Base-by-base conservation (phyloP, 2,113 vertebrate genomes). In the Thunnus maccoyii region DNA sequence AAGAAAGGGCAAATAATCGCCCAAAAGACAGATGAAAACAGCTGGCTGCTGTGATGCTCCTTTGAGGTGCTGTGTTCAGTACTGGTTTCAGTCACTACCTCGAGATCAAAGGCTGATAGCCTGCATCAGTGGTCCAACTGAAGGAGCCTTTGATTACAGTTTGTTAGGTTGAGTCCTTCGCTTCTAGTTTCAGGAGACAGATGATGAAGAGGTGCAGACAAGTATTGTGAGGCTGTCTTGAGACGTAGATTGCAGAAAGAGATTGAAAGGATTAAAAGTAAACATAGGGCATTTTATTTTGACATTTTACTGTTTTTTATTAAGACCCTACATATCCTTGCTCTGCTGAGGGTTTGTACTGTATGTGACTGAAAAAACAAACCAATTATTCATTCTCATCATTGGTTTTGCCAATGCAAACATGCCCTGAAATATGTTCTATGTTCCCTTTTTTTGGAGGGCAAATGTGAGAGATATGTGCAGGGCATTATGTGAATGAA, bases 1-100 rank as follows among this genome's bases (percentile, higher is more conserved):
- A 50, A 36, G 5, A 70, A 61, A 44, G 25, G 52, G 44, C 15
- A 61, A 73, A 76, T 76, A 76, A 78, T 89, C 52, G 81, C 13
- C 69, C 22, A 69, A 44, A 64, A 61, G 66, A 51, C 12, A 27
- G 58, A 61, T 70, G 41, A 76, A 82, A 67, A 73, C 60, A 80
- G 55, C 30, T 58, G 77, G 65, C 51, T 16, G 4, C 41, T 12
- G 48, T 54, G 25, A 17, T 6, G n/a, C 41, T 52, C 3, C 73
- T 81, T 52, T 65, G 55, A 63, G 30, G 7, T 14, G 20, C 25
- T 9, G 61, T 56, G 22, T 41, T 48, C 41, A 64, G 61, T 1
- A n/a, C 32, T 50, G 30, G 36, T 65, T 68, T 66, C 71, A 73
- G 18, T 71, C 67, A 72, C 44, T 10, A 41, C 63, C 51, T 52